Evolutionary conservation across 2,888 invertebrate species (phyloP).

Genomic region (Cryptocephalus primarius): DNA sequence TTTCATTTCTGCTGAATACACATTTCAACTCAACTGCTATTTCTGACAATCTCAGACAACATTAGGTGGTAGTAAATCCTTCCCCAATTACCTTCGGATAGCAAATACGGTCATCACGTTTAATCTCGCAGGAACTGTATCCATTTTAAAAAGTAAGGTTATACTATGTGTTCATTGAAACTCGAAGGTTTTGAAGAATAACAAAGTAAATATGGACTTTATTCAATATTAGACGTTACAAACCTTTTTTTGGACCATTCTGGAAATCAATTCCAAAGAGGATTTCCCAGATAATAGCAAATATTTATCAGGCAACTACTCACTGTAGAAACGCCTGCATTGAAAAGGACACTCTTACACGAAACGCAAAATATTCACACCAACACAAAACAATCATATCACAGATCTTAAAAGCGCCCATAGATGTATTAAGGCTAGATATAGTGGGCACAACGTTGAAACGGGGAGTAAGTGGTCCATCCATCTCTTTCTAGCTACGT

Average conservation of each 20-base stretch:
- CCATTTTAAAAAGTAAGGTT: background rate
- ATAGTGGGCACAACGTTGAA: too few species aligned
- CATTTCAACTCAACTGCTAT: background rate
- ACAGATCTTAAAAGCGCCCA: too few species aligned
- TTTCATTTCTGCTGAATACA: too few species aligned
- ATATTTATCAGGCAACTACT: too few species aligned
- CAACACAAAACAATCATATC: too few species aligned
- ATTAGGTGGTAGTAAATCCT: slow-evolving; percentile 25
- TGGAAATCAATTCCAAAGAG: slow-evolving; percentile 8
- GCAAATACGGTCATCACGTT: slow-evolving; percentile 26
- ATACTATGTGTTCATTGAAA: background rate
- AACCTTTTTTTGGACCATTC: slow-evolving; percentile 34
- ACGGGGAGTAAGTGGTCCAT: too few species aligned
- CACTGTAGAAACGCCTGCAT: too few species aligned
- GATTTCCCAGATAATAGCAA: slow-evolving; percentile 17
- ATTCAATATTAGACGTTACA: slow-evolving; percentile 4
- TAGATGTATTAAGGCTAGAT: too few species aligned
- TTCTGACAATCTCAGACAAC: slow-evolving; percentile 5
- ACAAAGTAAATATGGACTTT: slow-evolving; percentile 1
- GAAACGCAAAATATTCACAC: too few species aligned
- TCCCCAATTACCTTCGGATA: slow-evolving; percentile 26
- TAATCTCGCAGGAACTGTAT: background rate
- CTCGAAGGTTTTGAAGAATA: background rate
- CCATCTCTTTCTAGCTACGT: too few species aligned
- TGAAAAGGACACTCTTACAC: too few species aligned